Percentiles rank a stretch among this genome's conserved stretches.
Conservation (phyloP, 2,888 invertebrate species). For the Melipona beecheii region DNA sequence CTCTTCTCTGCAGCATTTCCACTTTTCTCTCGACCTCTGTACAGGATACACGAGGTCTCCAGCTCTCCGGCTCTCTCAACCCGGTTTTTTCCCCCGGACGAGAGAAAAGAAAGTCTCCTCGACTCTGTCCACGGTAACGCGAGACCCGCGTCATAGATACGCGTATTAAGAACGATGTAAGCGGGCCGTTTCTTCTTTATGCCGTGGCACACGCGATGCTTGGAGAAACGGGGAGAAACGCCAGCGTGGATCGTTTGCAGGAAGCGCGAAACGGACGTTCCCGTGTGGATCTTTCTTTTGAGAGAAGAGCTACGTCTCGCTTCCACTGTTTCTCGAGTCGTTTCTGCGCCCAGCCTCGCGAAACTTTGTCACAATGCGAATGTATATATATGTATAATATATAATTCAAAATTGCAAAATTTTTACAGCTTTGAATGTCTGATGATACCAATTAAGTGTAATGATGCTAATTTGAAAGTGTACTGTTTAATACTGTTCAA, state of each 20-base stretch:
- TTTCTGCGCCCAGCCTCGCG: background rate
- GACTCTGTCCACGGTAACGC: slow-evolving; percentile 40
- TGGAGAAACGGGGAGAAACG: background rate
- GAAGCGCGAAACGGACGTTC: slow-evolving; percentile 23
- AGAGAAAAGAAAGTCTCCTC: slow-evolving; percentile 41
- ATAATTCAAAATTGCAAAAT: too few relatives aligned
- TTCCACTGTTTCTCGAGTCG: background rate
- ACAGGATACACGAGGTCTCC: slow-evolving; percentile 23
- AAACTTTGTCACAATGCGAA: background rate
- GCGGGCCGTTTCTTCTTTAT: slow-evolving; percentile 29
- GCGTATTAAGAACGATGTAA: slow-evolving; percentile 56
- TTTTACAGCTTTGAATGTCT: too few relatives aligned
- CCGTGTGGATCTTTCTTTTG: slow-evolving; percentile 20
- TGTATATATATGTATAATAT: too few relatives aligned
- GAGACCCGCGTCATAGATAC: slow-evolving; percentile 20
- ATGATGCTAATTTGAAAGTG: too few relatives aligned
- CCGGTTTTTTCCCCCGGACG: slow-evolving; percentile 19
- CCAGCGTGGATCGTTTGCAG: background rate
- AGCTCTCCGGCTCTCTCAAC: slow-evolving; percentile 46
- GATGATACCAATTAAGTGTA: too few relatives aligned
- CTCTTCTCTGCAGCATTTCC: background rate
- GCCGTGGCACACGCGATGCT: slow-evolving; percentile 2
- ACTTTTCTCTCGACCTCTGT: slow-evolving; percentile 22
- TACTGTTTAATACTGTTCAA: too few relatives aligned
- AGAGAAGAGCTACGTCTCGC: background rate